Conservation (phyloP, 2,888 invertebrate species). For the Amphipyra tragopoginis region DNA sequence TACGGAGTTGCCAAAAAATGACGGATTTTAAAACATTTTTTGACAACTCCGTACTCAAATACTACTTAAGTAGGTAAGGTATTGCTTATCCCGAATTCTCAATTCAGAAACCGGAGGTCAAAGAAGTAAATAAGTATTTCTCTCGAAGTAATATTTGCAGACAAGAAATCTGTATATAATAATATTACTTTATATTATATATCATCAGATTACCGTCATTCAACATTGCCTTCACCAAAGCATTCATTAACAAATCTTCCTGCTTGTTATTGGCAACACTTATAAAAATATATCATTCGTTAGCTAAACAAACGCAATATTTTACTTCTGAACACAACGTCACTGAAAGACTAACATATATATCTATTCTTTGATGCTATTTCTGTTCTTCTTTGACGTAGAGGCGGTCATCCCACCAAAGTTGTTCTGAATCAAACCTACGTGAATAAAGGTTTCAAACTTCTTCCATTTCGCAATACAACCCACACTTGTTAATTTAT, state of each 20-base stretch:
- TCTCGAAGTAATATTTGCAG: too few species aligned
- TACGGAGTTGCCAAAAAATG: too few species aligned
- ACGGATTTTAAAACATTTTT: too few species aligned
- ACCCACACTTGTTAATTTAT: conserved; percentile 50
- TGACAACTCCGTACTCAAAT: too few species aligned
- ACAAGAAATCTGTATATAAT: too few species aligned
- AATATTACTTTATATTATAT: too few species aligned
- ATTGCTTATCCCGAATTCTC: too few species aligned
- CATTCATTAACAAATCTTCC: conserved; percentile 39
- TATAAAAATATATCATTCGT: conserved; percentile 47
- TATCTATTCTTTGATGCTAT: conserved; percentile 57
- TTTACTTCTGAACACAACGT: conserved; percentile 35
- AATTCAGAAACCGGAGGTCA: too few species aligned
- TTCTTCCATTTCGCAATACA: conserved; percentile 39
- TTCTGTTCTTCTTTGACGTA: conserved; percentile 40
- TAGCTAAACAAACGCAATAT: conserved; percentile 43
- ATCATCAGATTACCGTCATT: conserved; percentile 5
- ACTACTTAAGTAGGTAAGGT: too few species aligned
- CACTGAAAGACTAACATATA: conserved; percentile 45
- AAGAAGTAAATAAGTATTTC: too few species aligned
- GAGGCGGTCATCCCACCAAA: conserved; percentile 24
- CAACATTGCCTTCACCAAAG: conserved; percentile 11
- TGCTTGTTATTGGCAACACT: conserved; percentile 39
- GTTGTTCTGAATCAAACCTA: conserved; percentile 24
- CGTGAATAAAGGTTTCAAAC: conserved; percentile 21